Evolutionary conservation across 2,797 vertebrate genomes (phyloP).

Genomic region (Podarcis siculus): DNA sequence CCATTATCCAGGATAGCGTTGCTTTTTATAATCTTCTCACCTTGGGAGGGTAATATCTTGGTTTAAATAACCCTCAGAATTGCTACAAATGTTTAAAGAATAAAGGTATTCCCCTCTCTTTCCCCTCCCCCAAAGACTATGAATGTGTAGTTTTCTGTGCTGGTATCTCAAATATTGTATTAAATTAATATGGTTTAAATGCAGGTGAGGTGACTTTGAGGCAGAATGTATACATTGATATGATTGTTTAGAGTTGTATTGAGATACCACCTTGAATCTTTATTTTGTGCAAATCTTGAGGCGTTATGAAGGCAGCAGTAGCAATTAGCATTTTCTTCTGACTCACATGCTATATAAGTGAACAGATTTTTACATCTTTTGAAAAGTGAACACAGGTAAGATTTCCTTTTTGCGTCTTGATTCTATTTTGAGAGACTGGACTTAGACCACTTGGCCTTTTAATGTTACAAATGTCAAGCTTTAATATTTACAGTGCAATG

Average conservation of each 20-base stretch:
- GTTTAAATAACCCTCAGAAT: slow-evolving; percentile 51
- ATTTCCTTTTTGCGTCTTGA: no score
- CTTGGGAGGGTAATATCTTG: slow-evolving; percentile 63
- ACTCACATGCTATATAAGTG: slow-evolving; percentile 14
- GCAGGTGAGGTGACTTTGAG: slow-evolving; percentile 72
- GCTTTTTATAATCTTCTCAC: background rate
- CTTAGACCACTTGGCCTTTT: background rate
- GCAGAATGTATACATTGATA: slow-evolving; percentile 63
- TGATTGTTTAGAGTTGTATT: slow-evolving; percentile 62
- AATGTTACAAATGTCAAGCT: background rate
- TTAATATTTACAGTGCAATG: background rate
- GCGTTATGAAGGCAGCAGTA: slow-evolving; percentile 45
- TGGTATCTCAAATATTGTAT: slow-evolving; percentile 69
- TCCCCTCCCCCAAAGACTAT: slow-evolving; percentile 73
- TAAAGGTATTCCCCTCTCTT: slow-evolving; percentile 6
- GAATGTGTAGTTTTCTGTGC: slow-evolving; percentile 79
- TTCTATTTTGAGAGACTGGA: background rate
- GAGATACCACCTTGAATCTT: slow-evolving; percentile 50
- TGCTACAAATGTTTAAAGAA: slow-evolving; percentile 65
- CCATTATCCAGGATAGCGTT: slow-evolving; percentile 36
- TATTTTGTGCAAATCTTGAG: slow-evolving; percentile 59
- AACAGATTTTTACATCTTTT: slow-evolving; percentile 43
- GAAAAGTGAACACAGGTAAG: slow-evolving; percentile 25
- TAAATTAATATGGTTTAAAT: slow-evolving; percentile 72
- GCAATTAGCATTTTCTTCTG: slow-evolving; percentile 48